These are phyloP conservation scores for Acridotheres tristis DNA, from an alignment of 2,797 vertebrate genomes.

Conservation along the genomic window DNA sequence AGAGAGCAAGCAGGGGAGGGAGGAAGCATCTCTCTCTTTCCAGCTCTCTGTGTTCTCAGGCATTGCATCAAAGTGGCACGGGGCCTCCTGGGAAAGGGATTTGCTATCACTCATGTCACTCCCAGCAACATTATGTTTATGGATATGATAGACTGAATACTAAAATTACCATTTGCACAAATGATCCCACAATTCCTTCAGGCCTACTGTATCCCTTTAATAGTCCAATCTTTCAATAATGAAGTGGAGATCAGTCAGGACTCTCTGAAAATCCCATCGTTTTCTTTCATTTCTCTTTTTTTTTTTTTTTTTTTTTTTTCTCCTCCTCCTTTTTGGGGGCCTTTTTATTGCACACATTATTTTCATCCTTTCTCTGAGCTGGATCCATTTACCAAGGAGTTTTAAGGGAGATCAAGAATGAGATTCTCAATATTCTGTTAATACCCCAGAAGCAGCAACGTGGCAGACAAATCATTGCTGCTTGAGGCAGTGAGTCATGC, in stretches of 20 bases:
- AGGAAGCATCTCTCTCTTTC: neutral
- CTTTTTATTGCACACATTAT: constrained; percentile 47
- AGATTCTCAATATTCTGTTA: constrained; percentile 59
- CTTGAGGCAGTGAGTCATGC: constrained; percentile 35
- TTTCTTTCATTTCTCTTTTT: constrained; percentile 35
- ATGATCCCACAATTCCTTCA: constrained; percentile 71
- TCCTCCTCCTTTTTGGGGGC: neutral
- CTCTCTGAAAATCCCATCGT: constrained; percentile 60
- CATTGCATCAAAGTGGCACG: constrained; percentile 62
- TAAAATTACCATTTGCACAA: constrained; percentile 77
- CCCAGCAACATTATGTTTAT: constrained; percentile 65
- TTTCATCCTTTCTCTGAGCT: constrained; percentile 43
- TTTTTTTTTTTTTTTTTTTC: neutral
- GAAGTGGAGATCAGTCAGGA: constrained; percentile 70
- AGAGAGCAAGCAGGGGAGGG: neutral
- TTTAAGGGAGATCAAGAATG: constrained; percentile 55
- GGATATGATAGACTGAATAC: constrained; percentile 67
- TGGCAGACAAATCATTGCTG: constrained; percentile 51
- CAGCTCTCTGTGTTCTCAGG: constrained; percentile 36
- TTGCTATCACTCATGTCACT: constrained; percentile 57
- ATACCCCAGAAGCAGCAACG: constrained; percentile 34
- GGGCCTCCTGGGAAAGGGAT: constrained; percentile 51
- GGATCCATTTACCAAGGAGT: constrained; percentile 33
- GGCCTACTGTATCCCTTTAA: constrained; percentile 73
- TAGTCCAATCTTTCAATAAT: constrained; percentile 74